Conservation (phyloP, 2,888 invertebrate species). For the Thyatira batis region DNA sequence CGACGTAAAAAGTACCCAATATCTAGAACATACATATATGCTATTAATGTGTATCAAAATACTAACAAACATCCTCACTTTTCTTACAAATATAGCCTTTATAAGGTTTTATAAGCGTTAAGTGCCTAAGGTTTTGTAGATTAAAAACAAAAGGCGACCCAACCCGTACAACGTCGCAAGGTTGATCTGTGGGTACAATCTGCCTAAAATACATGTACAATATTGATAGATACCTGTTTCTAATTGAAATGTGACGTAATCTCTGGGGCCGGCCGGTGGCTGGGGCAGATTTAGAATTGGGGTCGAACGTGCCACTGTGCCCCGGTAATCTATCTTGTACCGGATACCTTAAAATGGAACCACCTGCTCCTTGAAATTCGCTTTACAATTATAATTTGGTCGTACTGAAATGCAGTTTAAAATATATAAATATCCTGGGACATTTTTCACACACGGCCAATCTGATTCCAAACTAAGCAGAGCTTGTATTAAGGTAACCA, state of each 20-base stretch:
- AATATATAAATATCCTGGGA: too few species aligned
- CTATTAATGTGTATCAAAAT: too few species aligned
- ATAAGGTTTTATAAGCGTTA: too few species aligned
- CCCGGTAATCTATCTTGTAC: constrained; percentile 4
- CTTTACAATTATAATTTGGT: neutral
- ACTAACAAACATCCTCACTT: too few species aligned
- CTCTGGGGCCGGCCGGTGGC: constrained; percentile 12
- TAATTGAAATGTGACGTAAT: constrained; percentile 44
- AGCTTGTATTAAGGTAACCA: too few species aligned
- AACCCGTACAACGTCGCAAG: neutral
- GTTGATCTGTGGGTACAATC: neutral
- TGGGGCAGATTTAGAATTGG: constrained; percentile 41
- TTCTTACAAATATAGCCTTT: too few species aligned
- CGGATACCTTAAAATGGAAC: constrained; percentile 3
- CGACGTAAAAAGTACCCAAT: too few species aligned
- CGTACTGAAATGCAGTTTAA: neutral
- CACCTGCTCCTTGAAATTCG: constrained; percentile 3
- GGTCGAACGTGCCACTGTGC: constrained; percentile 40
- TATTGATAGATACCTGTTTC: constrained; percentile 13
- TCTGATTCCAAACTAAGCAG: too few species aligned
- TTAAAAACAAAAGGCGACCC: neutral
- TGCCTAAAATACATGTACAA: neutral
- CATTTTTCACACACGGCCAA: too few species aligned
- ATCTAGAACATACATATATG: too few species aligned
- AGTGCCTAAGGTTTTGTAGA: too few species aligned